Conservation (phyloP, 1,140 invertebrate species). For the Anastrepha obliqua region DNA sequence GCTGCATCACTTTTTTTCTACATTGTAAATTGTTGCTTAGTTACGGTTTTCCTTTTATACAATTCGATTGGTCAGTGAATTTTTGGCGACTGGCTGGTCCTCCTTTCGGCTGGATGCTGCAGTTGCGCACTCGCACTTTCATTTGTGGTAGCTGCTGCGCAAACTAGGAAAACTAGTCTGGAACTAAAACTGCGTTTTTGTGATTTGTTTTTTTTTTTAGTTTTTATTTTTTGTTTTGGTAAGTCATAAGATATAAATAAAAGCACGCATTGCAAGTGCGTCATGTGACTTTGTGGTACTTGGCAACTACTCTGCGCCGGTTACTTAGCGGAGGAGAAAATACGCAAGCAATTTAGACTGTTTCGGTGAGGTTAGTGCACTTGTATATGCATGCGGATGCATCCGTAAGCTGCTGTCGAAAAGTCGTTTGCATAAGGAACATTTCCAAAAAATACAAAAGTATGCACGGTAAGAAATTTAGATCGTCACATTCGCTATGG, state of each 20-base stretch:
- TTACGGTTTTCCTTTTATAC: slow-evolving; percentile 17
- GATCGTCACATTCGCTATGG: too few relatives aligned
- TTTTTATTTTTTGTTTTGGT: not conserved
- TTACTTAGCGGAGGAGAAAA: not conserved
- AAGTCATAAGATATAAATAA: not conserved
- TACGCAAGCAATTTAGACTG: not conserved
- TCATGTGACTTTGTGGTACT: not conserved
- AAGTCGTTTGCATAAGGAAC: too few relatives aligned
- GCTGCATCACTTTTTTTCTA: not conserved
- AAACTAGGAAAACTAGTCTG: slow-evolving; percentile 39
- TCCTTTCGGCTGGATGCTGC: not conserved
- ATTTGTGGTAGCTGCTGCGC: not conserved
- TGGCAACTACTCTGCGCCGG: not conserved
- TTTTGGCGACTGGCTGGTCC: not conserved
- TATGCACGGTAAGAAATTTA: too few relatives aligned
- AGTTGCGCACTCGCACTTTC: slow-evolving; percentile 35
- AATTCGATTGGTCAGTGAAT: not conserved
- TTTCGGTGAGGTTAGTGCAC: not conserved
- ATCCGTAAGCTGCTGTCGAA: too few relatives aligned
- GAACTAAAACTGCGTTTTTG: not conserved
- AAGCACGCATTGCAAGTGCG: not conserved
- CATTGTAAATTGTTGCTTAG: not conserved
- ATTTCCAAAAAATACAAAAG: too few relatives aligned
- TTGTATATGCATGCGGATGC: not conserved
- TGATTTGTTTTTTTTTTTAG: not conserved